These are phyloP conservation scores for Pseudotriccus pelzelni DNA, from an alignment of 2,797 vertebrate species.

Conservation along the genomic window DNA sequence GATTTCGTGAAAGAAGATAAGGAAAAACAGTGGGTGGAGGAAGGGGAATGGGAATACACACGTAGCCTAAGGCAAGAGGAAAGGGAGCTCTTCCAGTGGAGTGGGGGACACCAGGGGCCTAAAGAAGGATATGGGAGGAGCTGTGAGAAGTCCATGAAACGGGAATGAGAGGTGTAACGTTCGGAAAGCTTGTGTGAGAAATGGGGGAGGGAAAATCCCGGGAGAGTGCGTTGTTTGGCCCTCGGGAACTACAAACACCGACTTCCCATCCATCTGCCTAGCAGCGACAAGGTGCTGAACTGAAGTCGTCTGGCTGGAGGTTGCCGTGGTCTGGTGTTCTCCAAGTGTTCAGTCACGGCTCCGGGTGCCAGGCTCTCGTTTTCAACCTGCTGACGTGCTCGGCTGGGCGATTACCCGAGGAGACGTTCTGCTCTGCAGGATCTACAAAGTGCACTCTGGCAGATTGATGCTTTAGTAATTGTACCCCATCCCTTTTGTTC, in stretches of 20 bases:
- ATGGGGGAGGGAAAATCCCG: neutral
- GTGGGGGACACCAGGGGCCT: neutral
- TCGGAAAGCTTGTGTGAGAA: neutral
- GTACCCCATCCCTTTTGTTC: neutral
- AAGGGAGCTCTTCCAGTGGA: neutral
- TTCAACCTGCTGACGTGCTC: neutral
- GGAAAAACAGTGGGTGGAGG: neutral
- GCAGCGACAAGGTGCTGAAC: neutral
- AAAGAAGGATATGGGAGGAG: neutral
- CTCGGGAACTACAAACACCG: neutral
- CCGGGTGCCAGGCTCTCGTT: neutral
- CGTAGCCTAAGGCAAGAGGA: neutral
- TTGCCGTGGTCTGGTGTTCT: neutral
- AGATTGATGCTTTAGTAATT: neutral
- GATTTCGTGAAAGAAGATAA: neutral
- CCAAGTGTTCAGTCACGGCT: neutral
- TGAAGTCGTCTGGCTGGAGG: conserved; percentile 9
- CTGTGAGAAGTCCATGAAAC: neutral
- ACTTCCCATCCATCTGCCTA: neutral
- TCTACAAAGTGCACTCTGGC: neutral
- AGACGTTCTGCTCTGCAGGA: neutral
- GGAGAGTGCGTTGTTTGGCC: neutral
- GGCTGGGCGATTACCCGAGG: rapidly evolving
- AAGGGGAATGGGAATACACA: neutral
- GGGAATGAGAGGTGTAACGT: neutral